Base-by-base conservation (phyloP, 2,797 vertebrate species). In the Coilia nasus region DNA sequence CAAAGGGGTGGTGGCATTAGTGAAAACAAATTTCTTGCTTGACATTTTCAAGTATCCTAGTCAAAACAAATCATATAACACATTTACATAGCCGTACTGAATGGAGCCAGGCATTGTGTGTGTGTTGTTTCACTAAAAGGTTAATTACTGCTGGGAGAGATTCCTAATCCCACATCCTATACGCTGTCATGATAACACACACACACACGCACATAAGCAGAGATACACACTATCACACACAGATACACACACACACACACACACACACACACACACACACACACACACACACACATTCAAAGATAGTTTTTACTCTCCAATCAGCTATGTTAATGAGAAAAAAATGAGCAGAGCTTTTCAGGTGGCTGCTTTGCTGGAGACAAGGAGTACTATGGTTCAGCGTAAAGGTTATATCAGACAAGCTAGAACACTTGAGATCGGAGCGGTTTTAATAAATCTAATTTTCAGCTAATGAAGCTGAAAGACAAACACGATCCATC, bases 1-100 rank as follows among this genome's bases (percentile, higher is more conserved):
- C 56, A 78, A 83, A 41, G 35, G 50, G 81, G n/a, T 41, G 41
- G 50, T 6, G 12, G 35, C 19, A 83, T 86, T 83, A 54, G 82
- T 64, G 12, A 41, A 78, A 82, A 83, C 62, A 60, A 81, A 83
- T 31, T 50, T 25, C 56, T 62, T 71, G 57, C 15, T 54, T 86
- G 82, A 83, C 82, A 81, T 83, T 86, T 83, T 25, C 19, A 9
- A 57, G 82, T 41, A 23, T 86, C 46, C 31, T 85, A 82, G 71
- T 81, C 71, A 56, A 81, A 84, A 83, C 81, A 67, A 86, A 86
- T 56, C 17, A 44, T 25, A 81, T 25, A n/a, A 78, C 35, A 78
- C 35, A 44, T 78, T 78, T 78, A 41, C 71, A 78, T 78, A 41
- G 35, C 71, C 31, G 21, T n/a, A 41, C 19, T 41, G 71, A 78